phyloP scores from a whole-genome alignment of 2,113 vertebrate genomes.

The Fukomys damarensis region DNA sequence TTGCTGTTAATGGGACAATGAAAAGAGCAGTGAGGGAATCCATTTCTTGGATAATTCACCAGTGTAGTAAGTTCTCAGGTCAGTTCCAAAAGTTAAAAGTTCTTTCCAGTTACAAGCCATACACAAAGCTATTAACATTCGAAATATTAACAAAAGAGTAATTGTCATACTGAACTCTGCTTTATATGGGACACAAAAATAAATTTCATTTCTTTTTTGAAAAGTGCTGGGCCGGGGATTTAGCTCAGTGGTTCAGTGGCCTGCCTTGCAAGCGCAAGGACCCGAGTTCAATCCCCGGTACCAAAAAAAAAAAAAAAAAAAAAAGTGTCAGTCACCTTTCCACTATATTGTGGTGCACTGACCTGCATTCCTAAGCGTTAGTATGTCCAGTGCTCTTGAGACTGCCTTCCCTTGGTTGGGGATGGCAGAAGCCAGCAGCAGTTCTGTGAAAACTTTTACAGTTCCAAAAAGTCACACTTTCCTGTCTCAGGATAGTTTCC shows the following conservation, averaged over 20 bases:
- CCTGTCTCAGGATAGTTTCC: background rate
- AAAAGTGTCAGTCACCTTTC: background rate
- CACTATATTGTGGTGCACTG: background rate
- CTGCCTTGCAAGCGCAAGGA: too few species aligned
- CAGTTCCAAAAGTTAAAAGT: background rate
- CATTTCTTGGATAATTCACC: background rate
- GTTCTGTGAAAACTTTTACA: background rate
- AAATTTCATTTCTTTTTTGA: conserved; percentile 40
- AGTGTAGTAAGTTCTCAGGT: conserved; percentile 8
- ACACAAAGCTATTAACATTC: conserved; percentile 7
- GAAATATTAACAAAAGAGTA: background rate
- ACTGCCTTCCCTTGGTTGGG: background rate
- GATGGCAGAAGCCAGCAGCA: background rate
- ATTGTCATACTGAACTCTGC: background rate
- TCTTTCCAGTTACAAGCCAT: background rate
- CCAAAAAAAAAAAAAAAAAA: too few species aligned
- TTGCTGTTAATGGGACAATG: background rate
- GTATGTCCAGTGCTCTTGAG: background rate
- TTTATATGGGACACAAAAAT: background rate
- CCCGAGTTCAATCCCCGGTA: too few species aligned
- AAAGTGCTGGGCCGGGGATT: too few species aligned
- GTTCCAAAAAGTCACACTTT: background rate
- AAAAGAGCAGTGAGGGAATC: background rate
- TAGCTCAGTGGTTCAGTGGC: too few species aligned
- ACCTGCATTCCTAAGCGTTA: background rate